Percentiles rank a stretch among this genome's conserved stretches.
Evolutionary conservation across 2,888 invertebrate species (phyloP).

Genomic region (Stenurella melanura): DNA sequence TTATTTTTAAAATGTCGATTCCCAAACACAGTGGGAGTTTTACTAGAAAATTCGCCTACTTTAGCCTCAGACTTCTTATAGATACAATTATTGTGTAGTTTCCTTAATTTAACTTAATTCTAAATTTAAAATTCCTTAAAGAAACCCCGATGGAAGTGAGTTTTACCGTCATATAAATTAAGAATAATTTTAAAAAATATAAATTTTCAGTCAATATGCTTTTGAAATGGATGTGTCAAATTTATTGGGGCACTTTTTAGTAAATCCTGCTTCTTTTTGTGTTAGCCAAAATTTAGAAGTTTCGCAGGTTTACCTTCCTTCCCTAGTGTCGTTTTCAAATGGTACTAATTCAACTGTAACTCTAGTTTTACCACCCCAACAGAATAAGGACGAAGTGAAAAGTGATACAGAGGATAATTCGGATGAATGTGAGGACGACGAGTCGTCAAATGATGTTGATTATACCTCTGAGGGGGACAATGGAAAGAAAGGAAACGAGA

Average conservation of each 20-base stretch:
- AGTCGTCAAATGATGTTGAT: constrained; percentile 46
- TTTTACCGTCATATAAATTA: neutral
- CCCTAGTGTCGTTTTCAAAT: constrained; percentile 21
- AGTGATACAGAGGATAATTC: constrained; percentile 37
- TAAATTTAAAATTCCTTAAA: neutral
- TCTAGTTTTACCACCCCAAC: constrained; percentile 26
- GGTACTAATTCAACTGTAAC: constrained; percentile 18
- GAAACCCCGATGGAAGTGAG: constrained; percentile 10
- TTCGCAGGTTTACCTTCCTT: constrained; percentile 32
- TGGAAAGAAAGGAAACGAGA: constrained; percentile 28
- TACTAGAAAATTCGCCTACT: neutral
- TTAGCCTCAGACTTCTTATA: neutral
- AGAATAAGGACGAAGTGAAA: constrained; percentile 26
- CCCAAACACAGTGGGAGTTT: constrained; percentile 29
- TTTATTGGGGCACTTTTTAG: constrained; percentile 32
- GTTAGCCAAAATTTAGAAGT: constrained; percentile 21
- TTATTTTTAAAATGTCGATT: constrained; percentile 43
- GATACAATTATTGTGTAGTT: constrained; percentile 2
- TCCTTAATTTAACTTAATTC: neutral
- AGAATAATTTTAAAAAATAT: constrained; percentile 3
- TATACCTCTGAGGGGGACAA: constrained; percentile 18
- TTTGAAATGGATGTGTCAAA: constrained; percentile 34
- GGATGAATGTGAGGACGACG: constrained; percentile 49
- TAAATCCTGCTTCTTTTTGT: constrained; percentile 16
- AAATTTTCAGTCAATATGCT: constrained; percentile 17